phyloP scores from a whole-genome alignment of 2,888 invertebrate genomes.

The Cheilosia vulpina region DNA sequence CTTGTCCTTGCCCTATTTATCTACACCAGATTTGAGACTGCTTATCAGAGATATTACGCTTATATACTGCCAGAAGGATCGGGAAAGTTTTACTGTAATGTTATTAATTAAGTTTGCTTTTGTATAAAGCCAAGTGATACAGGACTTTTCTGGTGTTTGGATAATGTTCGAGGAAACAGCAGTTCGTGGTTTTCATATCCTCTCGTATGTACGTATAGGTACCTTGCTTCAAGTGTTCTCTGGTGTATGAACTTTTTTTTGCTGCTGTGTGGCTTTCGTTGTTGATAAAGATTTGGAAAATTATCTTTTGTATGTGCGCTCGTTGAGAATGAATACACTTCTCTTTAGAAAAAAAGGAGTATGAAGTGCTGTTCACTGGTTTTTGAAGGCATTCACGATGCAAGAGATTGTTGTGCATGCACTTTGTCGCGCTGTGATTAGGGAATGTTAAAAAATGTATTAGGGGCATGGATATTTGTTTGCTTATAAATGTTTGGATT shows the following conservation, averaged over 20 bases:
- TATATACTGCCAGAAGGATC: conserved; percentile 14
- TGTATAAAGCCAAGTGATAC: neutral
- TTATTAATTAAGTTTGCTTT: conserved; percentile 23
- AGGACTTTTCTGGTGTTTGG: conserved; percentile 5
- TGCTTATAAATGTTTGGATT: no score
- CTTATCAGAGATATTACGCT: conserved; percentile 15
- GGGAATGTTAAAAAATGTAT: no score
- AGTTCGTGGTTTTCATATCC: conserved; percentile 4
- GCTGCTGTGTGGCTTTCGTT: neutral
- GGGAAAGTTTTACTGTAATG: conserved; percentile 5
- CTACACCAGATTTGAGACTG: neutral
- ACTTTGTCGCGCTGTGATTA: no score
- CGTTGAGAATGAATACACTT: no score
- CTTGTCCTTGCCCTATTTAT: conserved; percentile 3
- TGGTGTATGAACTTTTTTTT: neutral
- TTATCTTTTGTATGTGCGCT: neutral
- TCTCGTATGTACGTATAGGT: neutral
- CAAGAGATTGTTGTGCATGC: no score
- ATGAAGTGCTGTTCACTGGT: no score
- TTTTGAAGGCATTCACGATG: no score
- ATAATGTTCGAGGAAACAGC: neutral
- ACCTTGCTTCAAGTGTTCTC: neutral
- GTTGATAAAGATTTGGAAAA: neutral
- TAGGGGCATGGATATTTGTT: no score
- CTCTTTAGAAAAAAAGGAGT: no score